phyloP scores from a whole-genome alignment of 2,797 vertebrate species.

The Cryptoprocta ferox region DNA sequence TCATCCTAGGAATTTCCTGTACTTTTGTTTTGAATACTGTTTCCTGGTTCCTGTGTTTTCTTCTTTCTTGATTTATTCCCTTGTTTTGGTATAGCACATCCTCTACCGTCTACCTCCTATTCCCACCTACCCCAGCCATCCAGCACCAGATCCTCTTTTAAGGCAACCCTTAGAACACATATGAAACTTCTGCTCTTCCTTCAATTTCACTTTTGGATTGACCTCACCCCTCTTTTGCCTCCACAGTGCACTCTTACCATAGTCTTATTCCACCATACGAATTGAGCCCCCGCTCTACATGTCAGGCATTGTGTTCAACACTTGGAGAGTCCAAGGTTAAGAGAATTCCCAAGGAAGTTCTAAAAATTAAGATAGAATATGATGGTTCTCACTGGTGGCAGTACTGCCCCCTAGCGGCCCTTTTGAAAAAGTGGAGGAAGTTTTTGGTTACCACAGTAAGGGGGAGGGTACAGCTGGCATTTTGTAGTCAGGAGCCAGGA shows the following conservation, averaged over 20 bases:
- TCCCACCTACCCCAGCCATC: neutral
- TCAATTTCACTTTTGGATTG: neutral
- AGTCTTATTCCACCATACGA: neutral
- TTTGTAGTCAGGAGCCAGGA: neutral
- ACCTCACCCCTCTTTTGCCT: neutral
- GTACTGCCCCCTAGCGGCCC: conserved; percentile 61
- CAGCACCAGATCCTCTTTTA: neutral
- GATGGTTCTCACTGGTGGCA: neutral
- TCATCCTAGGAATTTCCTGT: conserved; percentile 55
- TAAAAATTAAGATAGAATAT: neutral
- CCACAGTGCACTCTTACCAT: neutral
- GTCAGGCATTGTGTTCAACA: neutral
- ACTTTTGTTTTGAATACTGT: neutral
- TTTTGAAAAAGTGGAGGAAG: neutral
- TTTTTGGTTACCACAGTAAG: neutral
- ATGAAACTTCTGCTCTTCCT: neutral
- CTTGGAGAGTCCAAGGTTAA: neutral
- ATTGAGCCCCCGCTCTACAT: neutral
- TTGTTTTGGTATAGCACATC: conserved; percentile 45
- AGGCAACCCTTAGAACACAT: neutral
- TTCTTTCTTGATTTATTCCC: conserved; percentile 49
- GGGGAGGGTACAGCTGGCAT: neutral
- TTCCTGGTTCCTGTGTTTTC: conserved; percentile 62
- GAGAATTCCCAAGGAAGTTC: neutral
- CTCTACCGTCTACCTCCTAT: neutral